Evolutionary conservation across 2,888 invertebrate genomes (phyloP), one percentile per base, ranked within the genome.

Genomic region (Cryptocephalus primarius): DNA sequence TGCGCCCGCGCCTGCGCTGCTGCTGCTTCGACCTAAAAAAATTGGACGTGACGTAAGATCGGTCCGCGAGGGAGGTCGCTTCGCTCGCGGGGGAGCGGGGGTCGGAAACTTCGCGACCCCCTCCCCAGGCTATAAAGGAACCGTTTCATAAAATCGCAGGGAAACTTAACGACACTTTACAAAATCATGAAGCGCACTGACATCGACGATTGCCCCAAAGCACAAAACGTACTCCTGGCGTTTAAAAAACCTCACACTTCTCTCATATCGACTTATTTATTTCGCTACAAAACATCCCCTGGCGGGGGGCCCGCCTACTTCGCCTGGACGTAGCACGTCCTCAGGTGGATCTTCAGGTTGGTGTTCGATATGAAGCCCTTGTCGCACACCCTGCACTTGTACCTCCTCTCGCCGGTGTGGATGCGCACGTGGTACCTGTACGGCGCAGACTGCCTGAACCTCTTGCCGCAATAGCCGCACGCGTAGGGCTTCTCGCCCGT

Each of bases 401-500:
- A 75, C 41, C 79, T 78, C 62, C 75, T 73, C 68, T 78, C 77
- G 0, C 79, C 78, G 0, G 76, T 76, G 65, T 79, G 79, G 40
- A 75, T 76, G 44, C 79, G 72, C 65, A 77, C 76, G 67, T 80
- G 80, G 43, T 78, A 69, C 42, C 75, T 76, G 54, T 79, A 65
- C 60, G 78, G 76, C 60, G 76, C 75, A 55, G 77, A 75, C 64
- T 78, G 78, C 33, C 76, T 75, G 47, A 63, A 59, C 9, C 60
- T 59, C 49, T 63, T 64, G 4, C 64, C 65, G 46, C 67, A 67
- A 43, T 59, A 63, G 39, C 59, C 59, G 50, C 67, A 67, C 13
- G 61, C 59, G 41, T 61, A 63, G 8, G 63, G 64, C 48, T 77
- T 77, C 67, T 60, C 60, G 0, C 62, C 62, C n/a, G 63, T 63